phyloP scores from a whole-genome alignment of 1,140 invertebrate species.

The Diprion similis region DNA sequence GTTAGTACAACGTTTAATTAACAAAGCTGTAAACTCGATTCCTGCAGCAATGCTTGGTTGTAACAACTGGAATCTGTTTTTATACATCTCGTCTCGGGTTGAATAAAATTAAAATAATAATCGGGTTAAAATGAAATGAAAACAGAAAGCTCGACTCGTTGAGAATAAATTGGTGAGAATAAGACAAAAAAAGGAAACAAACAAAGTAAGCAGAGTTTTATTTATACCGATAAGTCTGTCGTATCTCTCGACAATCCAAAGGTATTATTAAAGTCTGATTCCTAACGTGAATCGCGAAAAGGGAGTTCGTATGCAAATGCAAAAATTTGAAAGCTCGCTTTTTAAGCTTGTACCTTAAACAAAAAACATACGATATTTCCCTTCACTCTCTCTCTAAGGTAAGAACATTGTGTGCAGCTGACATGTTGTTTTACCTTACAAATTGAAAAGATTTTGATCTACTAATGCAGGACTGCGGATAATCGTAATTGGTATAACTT shows the following conservation, averaged over 20 bases:
- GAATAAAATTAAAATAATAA: slow-evolving; percentile 8
- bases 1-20: neutral
- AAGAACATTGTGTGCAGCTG: too few relatives aligned
- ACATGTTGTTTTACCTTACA: too few relatives aligned
- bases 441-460: too few relatives aligned
- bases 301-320: too few relatives aligned
- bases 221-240: neutral
- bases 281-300: too few relatives aligned
- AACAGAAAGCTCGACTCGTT: neutral
- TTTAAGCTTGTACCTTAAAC: too few relatives aligned
- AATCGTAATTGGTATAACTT: too few relatives aligned
- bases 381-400: too few relatives aligned
- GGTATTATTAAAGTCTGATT: neutral
- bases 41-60: neutral
- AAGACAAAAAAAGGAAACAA: neutral
- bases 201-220: neutral
- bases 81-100: neutral
- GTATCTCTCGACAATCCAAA: neutral
- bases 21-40: neutral
- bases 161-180: neutral
- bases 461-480: too few relatives aligned
- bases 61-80: neutral
- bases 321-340: too few relatives aligned
- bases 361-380: too few relatives aligned
- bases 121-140: neutral